A percentile compares a stretch with the other conserved stretches of the same genome.
Evolutionary conservation across 37 sponge, comb jelly and placozoan genomes (phyloP).

Genomic region (Axinella damicornis): DNA sequence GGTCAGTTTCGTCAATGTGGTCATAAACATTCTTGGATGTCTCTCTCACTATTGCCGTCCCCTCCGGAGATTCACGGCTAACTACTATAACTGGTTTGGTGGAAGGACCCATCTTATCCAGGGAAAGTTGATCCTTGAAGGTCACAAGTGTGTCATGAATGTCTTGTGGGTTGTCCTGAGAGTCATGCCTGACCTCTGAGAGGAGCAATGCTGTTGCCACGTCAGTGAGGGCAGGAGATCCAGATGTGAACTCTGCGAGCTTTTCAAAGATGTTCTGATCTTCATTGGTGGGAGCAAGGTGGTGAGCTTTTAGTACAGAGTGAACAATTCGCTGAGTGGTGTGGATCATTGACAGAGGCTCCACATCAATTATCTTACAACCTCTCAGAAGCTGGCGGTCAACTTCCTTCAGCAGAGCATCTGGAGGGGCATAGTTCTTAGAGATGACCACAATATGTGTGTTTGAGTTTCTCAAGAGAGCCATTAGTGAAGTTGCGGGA

Average conservation of each 20-base stretch:
- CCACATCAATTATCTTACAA: not conserved
- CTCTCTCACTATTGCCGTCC: not conserved
- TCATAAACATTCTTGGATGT: not conserved
- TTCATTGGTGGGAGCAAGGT: slow-evolving; percentile 1
- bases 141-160: not conserved
- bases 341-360: slow-evolving; percentile 21
- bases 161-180: not conserved
- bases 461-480: slow-evolving; percentile 9
- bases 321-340: slow-evolving; percentile 38
- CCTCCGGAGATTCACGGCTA: no score
- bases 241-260: not conserved
- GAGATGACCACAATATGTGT: slow-evolving; percentile 30
- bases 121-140: not conserved
- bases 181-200: not conserved
- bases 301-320: not conserved
- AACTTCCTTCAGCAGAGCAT: slow-evolving; percentile 9
- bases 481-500: not conserved
- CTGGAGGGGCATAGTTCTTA: slow-evolving; percentile 4
- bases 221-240: not conserved
- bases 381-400: slow-evolving; percentile 25
- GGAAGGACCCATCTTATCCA: not conserved
- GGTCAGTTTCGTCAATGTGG: not conserved
- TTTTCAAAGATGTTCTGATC: not conserved
- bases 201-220: not conserved
- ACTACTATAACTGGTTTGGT: not conserved